Evolutionary conservation across 2,797 vertebrate genomes (phyloP).

Genomic region (Gila robusta): DNA sequence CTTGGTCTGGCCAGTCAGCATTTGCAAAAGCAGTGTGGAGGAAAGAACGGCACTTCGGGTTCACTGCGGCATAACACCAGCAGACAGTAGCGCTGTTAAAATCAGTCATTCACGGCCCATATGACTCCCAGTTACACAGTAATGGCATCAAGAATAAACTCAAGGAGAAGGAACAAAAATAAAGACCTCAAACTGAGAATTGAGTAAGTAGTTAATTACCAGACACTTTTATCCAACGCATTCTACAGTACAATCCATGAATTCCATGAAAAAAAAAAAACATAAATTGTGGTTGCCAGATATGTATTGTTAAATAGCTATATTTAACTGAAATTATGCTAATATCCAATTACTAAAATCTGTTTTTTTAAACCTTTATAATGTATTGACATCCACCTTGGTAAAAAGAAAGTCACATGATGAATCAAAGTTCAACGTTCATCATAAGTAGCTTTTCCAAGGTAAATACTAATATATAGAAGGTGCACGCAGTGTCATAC

Average conservation of each 20-base stretch:
- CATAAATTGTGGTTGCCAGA: neutral
- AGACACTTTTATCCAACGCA: neutral
- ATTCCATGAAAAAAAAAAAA: neutral
- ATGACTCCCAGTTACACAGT: conserved; percentile 1
- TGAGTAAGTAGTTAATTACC: neutral
- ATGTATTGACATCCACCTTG: no score
- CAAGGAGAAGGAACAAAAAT: neutral
- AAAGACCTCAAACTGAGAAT: neutral
- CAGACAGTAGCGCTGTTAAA: conserved; percentile 44
- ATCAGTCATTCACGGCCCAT: conserved; percentile 6
- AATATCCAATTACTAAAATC: neutral
- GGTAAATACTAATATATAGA: neutral
- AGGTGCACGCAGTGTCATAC: neutral
- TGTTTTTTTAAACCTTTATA: neutral
- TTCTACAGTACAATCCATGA: neutral
- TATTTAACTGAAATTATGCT: neutral
- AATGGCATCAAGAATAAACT: conserved; percentile 1
- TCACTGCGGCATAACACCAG: conserved; percentile 52
- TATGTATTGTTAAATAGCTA: neutral
- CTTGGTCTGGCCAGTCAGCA: conserved; percentile 19
- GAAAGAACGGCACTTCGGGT: conserved; percentile 13
- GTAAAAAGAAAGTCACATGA: no score
- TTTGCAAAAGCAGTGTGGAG: conserved; percentile 33
- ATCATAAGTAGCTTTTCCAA: neutral
- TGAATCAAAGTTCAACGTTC: neutral